phyloP scores from a whole-genome alignment of 1,140 invertebrate genomes.

The Drosophila murphyi region DNA sequence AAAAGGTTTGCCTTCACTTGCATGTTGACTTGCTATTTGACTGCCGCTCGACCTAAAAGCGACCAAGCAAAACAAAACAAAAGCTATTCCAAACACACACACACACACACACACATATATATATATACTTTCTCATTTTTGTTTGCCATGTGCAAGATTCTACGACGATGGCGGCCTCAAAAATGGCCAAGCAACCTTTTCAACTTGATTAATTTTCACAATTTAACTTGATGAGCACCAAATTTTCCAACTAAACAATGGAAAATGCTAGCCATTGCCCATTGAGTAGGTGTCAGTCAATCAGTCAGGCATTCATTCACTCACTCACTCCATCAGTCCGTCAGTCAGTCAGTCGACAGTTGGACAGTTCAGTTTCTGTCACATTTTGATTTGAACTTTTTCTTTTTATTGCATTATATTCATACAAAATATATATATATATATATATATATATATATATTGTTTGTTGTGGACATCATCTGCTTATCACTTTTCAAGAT shows the following conservation, averaged over 20 bases:
- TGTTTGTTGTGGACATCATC: conserved; percentile 23
- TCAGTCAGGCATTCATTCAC: conserved; percentile 5
- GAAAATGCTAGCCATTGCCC: conserved; percentile 15
- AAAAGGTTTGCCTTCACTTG: conserved; percentile 56
- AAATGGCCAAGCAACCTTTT: conserved; percentile 65
- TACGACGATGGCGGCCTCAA: background rate
- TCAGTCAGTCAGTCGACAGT: conserved; percentile 6
- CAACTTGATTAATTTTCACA: conserved; percentile 82
- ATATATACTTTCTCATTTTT: no score
- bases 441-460: conserved; percentile 8
- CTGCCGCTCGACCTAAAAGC: conserved; percentile 19
- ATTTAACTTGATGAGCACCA: conserved; percentile 77
- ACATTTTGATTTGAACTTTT: conserved; percentile 51
- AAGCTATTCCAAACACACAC: conserved; percentile 26
- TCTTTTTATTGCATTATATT: conserved; percentile 19
- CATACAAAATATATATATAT: background rate
- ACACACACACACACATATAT: background rate
- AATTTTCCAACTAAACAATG: conserved; percentile 55
- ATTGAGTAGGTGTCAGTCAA: conserved; percentile 9
- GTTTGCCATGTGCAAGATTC: no score
- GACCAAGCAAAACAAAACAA: conserved; percentile 66
- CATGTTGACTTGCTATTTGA: conserved; percentile 59
- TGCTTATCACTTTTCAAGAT: conserved; percentile 48
- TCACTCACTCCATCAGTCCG: conserved; percentile 7
- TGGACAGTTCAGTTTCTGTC: conserved; percentile 5